These are phyloP conservation scores for Lineus longissimus DNA, from an alignment of 1,140 invertebrate genomes.

Conservation along the genomic window DNA sequence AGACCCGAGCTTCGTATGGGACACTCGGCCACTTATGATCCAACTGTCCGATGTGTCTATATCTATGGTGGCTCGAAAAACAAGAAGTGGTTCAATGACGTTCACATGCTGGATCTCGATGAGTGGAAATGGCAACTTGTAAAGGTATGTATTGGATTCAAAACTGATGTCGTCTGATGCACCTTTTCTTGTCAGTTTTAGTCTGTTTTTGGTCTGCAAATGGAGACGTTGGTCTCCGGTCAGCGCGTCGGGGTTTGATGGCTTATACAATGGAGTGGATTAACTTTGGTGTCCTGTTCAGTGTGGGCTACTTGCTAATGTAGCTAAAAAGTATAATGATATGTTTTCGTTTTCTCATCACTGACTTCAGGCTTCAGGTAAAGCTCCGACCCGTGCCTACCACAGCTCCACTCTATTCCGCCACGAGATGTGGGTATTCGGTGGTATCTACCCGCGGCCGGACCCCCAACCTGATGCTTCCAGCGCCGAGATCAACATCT, in stretches of 20 bases:
- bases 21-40: slow-evolving; percentile 48
- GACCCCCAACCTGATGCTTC: slow-evolving; percentile 50
- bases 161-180: not conserved
- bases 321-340: no score
- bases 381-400: slow-evolving; percentile 48
- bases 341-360: not conserved
- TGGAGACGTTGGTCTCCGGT: no score
- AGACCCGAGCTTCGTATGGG: slow-evolving; percentile 49
- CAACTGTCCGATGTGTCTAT: slow-evolving; percentile 46
- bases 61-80: slow-evolving; percentile 51
- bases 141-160: slow-evolving; percentile 29
- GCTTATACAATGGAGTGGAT: no score
- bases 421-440: slow-evolving; percentile 52
- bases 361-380: slow-evolving; percentile 39
- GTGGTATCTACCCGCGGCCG: slow-evolving; percentile 47
- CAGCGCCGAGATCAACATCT: slow-evolving; percentile 49
- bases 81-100: slow-evolving; percentile 49
- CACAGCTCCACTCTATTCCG: slow-evolving; percentile 46
- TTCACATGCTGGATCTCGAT: slow-evolving; percentile 46
- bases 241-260: no score
- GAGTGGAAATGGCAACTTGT: slow-evolving; percentile 47
- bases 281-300: not conserved
- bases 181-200: no score
- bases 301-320: no score
- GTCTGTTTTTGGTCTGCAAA: no score